Evolutionary conservation across 2,888 invertebrate species (phyloP).

Genomic region (Chironomus riparius): DNA sequence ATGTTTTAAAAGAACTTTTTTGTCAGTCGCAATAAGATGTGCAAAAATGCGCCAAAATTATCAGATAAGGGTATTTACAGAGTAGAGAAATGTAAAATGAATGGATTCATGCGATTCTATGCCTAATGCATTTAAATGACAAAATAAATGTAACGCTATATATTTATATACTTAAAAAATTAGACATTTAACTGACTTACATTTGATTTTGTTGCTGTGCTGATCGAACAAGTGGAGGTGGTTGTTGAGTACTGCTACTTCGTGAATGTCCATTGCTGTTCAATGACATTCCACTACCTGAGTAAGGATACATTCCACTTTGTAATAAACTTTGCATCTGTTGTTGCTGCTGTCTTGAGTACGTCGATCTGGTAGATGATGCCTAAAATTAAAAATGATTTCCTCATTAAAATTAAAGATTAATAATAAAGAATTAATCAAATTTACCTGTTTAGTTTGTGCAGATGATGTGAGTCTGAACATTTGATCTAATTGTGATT

Average conservation of each 20-base stretch:
- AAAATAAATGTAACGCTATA: neutral
- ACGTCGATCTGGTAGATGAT: neutral
- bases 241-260: conserved; percentile 42
- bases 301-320: conserved; percentile 28
- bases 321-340: conserved; percentile 22
- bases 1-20: too few relatives aligned
- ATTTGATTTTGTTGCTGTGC: conserved; percentile 37
- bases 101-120: neutral
- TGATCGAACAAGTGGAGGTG: conserved; percentile 50
- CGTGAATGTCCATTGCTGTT: conserved; percentile 29
- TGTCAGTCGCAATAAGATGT: neutral
- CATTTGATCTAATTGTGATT: conserved; percentile 47
- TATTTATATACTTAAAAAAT: neutral
- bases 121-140: neutral
- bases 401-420: too few relatives aligned
- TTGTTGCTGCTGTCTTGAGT: conserved; percentile 28
- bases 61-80: neutral
- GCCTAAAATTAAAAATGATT: neutral
- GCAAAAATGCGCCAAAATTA: neutral
- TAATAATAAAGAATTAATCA: conserved; percentile 23
- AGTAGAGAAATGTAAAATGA: neutral
- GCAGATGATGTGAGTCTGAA: conserved; percentile 40
- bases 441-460: conserved; percentile 17
- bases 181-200: conserved; percentile 11
- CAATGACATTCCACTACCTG: conserved; percentile 19